phyloP scores from a whole-genome alignment of 2,113 vertebrate genomes.

The Nasalis larvatus region DNA sequence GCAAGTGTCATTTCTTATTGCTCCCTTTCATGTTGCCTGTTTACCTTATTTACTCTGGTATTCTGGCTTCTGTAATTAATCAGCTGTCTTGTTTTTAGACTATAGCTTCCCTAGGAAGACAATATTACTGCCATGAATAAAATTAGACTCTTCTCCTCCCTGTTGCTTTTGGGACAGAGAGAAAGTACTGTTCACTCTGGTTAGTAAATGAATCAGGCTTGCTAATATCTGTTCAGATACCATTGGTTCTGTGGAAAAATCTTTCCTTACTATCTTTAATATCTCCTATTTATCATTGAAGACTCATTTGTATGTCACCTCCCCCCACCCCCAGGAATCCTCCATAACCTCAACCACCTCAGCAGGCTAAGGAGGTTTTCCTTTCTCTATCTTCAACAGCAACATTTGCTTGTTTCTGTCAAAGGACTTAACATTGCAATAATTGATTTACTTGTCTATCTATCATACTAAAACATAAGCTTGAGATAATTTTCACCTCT shows the following conservation, averaged over 20 bases:
- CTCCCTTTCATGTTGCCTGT: background rate
- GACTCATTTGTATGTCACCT: background rate
- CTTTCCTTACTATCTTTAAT: background rate
- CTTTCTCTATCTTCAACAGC: background rate
- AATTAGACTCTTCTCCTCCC: background rate
- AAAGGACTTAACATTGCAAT: background rate
- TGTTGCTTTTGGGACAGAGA: background rate
- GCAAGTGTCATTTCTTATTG: background rate
- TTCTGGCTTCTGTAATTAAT: background rate
- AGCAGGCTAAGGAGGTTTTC: background rate
- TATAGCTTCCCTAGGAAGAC: background rate
- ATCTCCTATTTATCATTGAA: background rate
- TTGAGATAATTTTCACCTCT: background rate
- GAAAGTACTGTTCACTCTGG: background rate
- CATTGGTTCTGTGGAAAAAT: background rate
- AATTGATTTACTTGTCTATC: background rate
- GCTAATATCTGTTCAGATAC: background rate
- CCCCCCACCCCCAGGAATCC: background rate
- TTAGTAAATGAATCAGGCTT: background rate
- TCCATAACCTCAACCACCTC: background rate
- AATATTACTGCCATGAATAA: background rate
- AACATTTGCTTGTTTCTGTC: background rate
- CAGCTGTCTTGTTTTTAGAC: background rate
- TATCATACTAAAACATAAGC: background rate
- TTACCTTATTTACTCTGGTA: background rate